A percentile compares a stretch with the other conserved stretches of the same genome.
phyloP scores from a whole-genome alignment of 2,113 vertebrate genomes.

The Trochalopteron elliotii region DNA sequence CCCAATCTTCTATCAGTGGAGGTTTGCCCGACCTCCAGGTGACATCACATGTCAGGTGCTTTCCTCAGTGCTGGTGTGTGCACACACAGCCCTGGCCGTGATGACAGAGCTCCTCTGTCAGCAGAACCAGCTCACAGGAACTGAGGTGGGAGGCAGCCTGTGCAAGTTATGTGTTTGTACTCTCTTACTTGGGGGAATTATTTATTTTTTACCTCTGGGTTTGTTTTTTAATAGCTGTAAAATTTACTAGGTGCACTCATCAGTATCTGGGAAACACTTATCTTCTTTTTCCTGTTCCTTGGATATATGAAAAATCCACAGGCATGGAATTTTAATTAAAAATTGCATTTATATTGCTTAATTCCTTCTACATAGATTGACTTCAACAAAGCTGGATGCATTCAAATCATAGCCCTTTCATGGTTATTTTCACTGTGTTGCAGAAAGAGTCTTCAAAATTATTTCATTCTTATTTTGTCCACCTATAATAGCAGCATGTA shows the following conservation, averaged over 20 bases:
- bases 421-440: background rate
- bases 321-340: background rate
- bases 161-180: background rate
- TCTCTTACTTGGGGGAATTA: background rate
- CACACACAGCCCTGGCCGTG: rapidly evolving
- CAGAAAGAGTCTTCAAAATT: background rate
- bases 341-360: background rate
- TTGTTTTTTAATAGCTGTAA: background rate
- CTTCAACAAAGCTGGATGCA: background rate
- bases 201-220: background rate
- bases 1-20: rapidly evolving
- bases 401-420: background rate
- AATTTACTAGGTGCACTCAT: background rate
- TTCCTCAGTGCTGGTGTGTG: background rate
- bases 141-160: background rate
- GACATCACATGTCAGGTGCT: background rate
- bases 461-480: background rate
- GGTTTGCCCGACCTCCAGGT: background rate
- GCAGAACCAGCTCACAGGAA: background rate
- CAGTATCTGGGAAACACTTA: background rate
- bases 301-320: background rate
- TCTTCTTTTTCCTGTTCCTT: background rate
- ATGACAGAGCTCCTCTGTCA: background rate
- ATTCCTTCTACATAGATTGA: background rate
- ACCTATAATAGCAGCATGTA: rapidly evolving